Conservation (phyloP, 2,888 invertebrate genomes). For the Chloroclysta siterata region DNA sequence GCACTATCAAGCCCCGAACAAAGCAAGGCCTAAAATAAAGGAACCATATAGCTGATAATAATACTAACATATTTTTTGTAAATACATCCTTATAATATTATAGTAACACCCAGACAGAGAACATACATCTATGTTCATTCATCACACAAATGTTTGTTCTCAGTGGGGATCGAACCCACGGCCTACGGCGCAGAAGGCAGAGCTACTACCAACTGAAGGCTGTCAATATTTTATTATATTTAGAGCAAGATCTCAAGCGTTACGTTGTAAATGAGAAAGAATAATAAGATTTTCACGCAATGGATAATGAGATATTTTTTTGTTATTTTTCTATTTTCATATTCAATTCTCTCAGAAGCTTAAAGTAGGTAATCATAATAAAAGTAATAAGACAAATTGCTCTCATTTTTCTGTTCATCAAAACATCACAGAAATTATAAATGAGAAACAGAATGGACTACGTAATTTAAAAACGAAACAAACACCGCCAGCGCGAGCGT, state of each 20-base stretch:
- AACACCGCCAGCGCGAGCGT: slow-evolving; percentile 17
- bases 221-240: background rate
- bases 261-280: background rate
- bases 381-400: slow-evolving; percentile 20
- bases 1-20: too few species aligned
- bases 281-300: background rate
- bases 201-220: background rate
- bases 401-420: slow-evolving; percentile 21
- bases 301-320: background rate
- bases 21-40: too few species aligned
- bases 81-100: too few species aligned
- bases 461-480: slow-evolving; percentile 35
- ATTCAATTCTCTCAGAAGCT: slow-evolving; percentile 21
- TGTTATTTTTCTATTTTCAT: slow-evolving; percentile 4
- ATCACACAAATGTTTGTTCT: too few species aligned
- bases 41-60: too few species aligned
- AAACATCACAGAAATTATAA: slow-evolving; percentile 32
- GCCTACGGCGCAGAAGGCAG: too few species aligned
- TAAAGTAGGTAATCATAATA: slow-evolving; percentile 7
- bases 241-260: too few species aligned
- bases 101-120: too few species aligned
- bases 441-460: slow-evolving; percentile 34
- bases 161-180: too few species aligned
- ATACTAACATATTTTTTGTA: too few species aligned
- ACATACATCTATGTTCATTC: too few species aligned